phyloP scores from a whole-genome alignment of 2,113 vertebrate genomes.

The Leptodactylus fuscus region DNA sequence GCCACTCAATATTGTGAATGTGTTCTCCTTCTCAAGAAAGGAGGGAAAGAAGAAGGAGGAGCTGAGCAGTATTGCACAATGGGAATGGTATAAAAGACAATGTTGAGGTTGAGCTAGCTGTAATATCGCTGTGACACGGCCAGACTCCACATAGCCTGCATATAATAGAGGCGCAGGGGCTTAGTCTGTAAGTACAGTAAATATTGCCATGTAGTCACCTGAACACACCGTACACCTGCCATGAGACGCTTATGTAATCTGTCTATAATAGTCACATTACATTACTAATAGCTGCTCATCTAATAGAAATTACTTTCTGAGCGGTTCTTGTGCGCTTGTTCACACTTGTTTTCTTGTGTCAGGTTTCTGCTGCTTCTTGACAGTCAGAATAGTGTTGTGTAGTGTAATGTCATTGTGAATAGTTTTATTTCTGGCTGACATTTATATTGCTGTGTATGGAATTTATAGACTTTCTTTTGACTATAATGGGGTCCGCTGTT shows the following conservation, averaged over 20 bases:
- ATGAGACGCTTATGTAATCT: background rate
- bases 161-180: background rate
- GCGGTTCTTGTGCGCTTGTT: background rate
- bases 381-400: no score
- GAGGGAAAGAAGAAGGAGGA: background rate
- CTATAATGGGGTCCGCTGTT: no score
- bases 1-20: conserved; percentile 21
- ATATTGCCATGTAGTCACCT: background rate
- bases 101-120: background rate
- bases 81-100: background rate
- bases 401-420: no score
- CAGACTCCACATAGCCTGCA: background rate
- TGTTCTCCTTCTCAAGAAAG: conserved; percentile 1
- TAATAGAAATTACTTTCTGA: no score
- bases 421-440: no score
- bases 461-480: no score
- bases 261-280: no score
- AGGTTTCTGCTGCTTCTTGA: background rate
- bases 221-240: background rate
- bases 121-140: conserved; percentile 10
- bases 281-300: no score
- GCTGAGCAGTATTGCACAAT: conserved; percentile 5
- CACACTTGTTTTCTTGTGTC: background rate
- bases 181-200: conserved; percentile 25
- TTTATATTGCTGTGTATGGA: no score